Percentiles rank a stretch among this genome's conserved stretches.
Evolutionary conservation across 2,888 invertebrate genomes (phyloP).

Genomic region (Rhaphigaster nebulosa): DNA sequence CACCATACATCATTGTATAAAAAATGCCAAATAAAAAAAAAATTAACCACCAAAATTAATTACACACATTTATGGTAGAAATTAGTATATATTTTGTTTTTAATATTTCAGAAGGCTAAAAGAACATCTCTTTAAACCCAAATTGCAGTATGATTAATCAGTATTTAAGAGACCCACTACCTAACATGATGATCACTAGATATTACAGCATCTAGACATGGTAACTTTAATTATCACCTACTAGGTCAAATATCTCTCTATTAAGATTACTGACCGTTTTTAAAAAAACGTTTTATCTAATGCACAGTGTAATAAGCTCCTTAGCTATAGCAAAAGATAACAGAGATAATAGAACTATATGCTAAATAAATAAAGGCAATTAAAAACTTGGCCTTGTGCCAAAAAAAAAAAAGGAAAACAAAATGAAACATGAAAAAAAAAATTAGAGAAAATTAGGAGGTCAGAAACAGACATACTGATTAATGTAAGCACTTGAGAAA

Average conservation of each 20-base stretch:
- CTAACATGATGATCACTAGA: constrained; percentile 32
- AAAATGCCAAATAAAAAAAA: constrained; percentile 27
- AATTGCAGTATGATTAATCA: background rate
- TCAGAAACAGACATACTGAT: background rate
- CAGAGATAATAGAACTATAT: constrained; percentile 55
- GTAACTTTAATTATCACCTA: constrained; percentile 58
- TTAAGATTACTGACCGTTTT: constrained; percentile 56
- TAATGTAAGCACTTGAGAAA: background rate
- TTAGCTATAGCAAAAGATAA: constrained; percentile 55
- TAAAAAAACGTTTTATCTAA: constrained; percentile 51
- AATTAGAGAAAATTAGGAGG: background rate
- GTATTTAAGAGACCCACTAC: background rate
- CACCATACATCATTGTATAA: constrained; percentile 62
- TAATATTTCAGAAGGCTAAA: background rate
- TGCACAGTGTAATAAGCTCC: constrained; percentile 36
- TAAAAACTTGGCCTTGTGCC: constrained; percentile 45
- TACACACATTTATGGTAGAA: background rate
- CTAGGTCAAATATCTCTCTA: constrained; percentile 56
- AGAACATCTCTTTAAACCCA: background rate
- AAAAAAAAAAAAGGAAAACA: background rate
- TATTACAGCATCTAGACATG: constrained; percentile 23
- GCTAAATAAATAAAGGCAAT: constrained; percentile 51
- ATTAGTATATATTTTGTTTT: background rate
- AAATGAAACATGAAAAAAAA: background rate
- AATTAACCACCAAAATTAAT: background rate